A percentile compares a stretch with the other conserved stretches of the same genome.
Evolutionary conservation across 2,888 invertebrate genomes (phyloP).

Genomic region (Acanthosoma haemorrhoidale): DNA sequence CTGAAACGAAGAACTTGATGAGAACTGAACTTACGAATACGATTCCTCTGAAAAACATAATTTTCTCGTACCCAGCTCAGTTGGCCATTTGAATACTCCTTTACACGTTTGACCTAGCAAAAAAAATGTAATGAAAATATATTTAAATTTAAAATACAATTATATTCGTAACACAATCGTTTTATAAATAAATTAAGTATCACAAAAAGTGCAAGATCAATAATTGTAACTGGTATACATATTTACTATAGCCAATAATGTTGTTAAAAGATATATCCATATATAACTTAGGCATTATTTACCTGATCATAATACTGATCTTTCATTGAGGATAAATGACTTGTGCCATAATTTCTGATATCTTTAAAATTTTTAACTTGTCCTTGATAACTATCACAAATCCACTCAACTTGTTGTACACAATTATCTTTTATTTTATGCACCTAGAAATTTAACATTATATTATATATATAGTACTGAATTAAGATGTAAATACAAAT

Average conservation of each 20-base stretch:
- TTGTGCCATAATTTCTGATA: constrained; percentile 86
- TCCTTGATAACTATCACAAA: constrained; percentile 82
- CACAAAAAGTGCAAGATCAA: too few relatives aligned
- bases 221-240: too few relatives aligned
- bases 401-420: constrained; percentile 88
- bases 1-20: constrained; percentile 83
- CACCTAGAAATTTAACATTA: constrained; percentile 56
- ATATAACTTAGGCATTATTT: constrained; percentile 40
- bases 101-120: constrained; percentile 76
- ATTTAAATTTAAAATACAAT: background rate
- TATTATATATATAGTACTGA: constrained; percentile 28
- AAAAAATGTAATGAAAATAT: constrained; percentile 31
- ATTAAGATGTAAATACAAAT: background rate
- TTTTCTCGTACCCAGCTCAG: constrained; percentile 91
- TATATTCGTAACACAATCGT: too few relatives aligned
- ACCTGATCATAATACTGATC: constrained; percentile 94
- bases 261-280: background rate
- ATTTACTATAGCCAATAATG: too few relatives aligned
- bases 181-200: too few relatives aligned
- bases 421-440: constrained; percentile 90
- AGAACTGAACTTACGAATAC: constrained; percentile 89
- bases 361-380: constrained; percentile 82
- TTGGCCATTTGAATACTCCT: constrained; percentile 86
- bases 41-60: constrained; percentile 90
- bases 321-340: constrained; percentile 74